Base-by-base conservation (phyloP, 2,113 vertebrate species). In the Uropsilus gracilis region DNA sequence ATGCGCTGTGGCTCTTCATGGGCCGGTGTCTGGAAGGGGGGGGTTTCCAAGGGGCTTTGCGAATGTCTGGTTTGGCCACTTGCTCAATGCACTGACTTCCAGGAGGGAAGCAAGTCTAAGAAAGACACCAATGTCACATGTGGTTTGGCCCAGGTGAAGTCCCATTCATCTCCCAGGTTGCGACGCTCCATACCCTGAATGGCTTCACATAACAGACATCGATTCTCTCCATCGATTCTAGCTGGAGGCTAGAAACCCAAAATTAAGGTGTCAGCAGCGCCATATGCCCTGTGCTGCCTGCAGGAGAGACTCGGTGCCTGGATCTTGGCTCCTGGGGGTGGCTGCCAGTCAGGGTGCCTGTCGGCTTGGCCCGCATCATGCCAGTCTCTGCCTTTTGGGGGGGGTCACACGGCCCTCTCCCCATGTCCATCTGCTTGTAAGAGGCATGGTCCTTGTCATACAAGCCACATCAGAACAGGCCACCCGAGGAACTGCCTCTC, bases 51-150 rank as follows among this genome's bases (percentile, higher is more conserved):
- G 39, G 10, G 50, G 55, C n/a, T 11, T 75, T n/a, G 80, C 26
- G 12, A 10, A 50, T 55, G 72, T 88, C 68, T 42, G 7, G 32
- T 37, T 61, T 26, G 46, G 12, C 44, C 37, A 28, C 34, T 37
- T 48, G 16, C 71, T 71, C 89, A 42, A 50, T 64, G 61, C 76
- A n/a, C 73, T 28, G 53, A 42, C 3, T 32, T 61, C 8, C 17
- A 80, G 50, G 82, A 77, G 55, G 69, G 46, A 76, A 61, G 77
- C 14, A n/a, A 76, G 10, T 20, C 24, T 63, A 68, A 94, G 68
- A 77, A 80, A 87, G n/a, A 17, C 18, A 66, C 50, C 57, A 94
- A 73, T 0, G 22, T 28, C 39, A 73, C 61, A 30, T 32, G 83
- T 34, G 13, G 5, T 16, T 34, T 63, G 10, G 48, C 22, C 32